Conservation (phyloP, 2,113 vertebrate genomes). For the Fregata magnificens region DNA sequence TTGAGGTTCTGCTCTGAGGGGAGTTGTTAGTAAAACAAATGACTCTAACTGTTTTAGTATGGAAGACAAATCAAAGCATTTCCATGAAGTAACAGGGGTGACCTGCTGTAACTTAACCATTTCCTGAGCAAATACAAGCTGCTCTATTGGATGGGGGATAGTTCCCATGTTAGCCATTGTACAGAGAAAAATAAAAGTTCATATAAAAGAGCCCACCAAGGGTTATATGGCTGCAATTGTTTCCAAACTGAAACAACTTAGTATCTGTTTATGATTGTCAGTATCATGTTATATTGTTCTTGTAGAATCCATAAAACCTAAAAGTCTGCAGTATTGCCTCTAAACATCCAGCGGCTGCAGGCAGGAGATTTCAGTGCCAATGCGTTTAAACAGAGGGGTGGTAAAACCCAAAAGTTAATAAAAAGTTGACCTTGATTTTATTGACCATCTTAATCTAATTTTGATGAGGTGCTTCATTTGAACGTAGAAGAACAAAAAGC, state of each 20-base stretch:
- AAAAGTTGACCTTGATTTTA: slow-evolving; percentile 47
- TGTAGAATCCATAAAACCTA: slow-evolving; percentile 75
- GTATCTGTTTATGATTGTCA: slow-evolving; percentile 77
- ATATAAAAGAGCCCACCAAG: slow-evolving; percentile 74
- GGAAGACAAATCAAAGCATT: slow-evolving; percentile 71
- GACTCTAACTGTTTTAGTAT: slow-evolving; percentile 63
- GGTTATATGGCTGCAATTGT: slow-evolving; percentile 73
- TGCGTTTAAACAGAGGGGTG: neutral
- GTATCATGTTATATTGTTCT: slow-evolving; percentile 72
- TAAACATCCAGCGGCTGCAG: slow-evolving; percentile 22
- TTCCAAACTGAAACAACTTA: slow-evolving; percentile 71
- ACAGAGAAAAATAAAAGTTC: slow-evolving; percentile 69
- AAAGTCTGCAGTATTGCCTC: slow-evolving; percentile 59
- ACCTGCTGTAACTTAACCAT: slow-evolving; percentile 67
- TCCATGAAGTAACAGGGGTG: slow-evolving; percentile 53
- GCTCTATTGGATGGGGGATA: slow-evolving; percentile 18
- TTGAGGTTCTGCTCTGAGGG: slow-evolving; percentile 50
- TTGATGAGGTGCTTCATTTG: slow-evolving; percentile 50
- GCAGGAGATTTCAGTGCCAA: neutral
- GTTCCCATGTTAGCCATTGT: slow-evolving; percentile 66
- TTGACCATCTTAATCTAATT: slow-evolving; percentile 31
- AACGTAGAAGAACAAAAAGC: slow-evolving; percentile 10
- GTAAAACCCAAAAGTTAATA: neutral
- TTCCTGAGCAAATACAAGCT: slow-evolving; percentile 70
- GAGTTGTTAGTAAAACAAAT: slow-evolving; percentile 70